Evolutionary conservation across 92 coral and sea anemone species (phyloP).

Genomic region (Parazoanthus swiftii): DNA sequence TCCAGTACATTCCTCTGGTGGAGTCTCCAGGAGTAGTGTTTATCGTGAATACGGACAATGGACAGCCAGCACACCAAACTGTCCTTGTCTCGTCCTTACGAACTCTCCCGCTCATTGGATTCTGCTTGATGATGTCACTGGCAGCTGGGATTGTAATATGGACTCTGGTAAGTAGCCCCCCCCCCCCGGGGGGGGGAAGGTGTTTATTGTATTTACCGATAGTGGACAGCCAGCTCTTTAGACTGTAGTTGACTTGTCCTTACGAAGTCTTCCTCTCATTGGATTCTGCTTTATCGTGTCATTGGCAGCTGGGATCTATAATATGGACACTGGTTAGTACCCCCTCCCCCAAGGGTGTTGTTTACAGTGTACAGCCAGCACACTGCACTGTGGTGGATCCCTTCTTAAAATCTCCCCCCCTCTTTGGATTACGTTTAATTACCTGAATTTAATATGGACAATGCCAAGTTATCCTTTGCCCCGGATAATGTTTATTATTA

Average conservation of each 20-base stretch:
- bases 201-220: no score
- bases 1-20: constrained; percentile 55
- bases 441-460: no score
- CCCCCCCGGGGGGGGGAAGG: neutral
- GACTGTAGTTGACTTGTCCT: neutral
- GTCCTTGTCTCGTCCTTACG: constrained; percentile 20
- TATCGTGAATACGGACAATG: constrained; percentile 45
- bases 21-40: constrained; percentile 61
- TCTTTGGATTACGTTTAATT: neutral
- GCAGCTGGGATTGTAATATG: constrained; percentile 40
- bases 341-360: neutral
- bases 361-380: neutral
- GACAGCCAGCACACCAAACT: neutral
- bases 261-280: neutral
- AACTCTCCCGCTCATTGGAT: constrained; percentile 45
- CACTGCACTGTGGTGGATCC: no score
- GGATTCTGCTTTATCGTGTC: neutral
- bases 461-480: no score
- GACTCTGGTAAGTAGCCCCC: constrained; percentile 41
- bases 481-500: no score
- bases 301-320: constrained; percentile 20
- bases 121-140: constrained; percentile 18
- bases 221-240: neutral
- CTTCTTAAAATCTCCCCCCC: neutral
- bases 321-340: constrained; percentile 49